Conservation (phyloP, 1,140 invertebrate genomes). For the Chrysoperla carnea region DNA sequence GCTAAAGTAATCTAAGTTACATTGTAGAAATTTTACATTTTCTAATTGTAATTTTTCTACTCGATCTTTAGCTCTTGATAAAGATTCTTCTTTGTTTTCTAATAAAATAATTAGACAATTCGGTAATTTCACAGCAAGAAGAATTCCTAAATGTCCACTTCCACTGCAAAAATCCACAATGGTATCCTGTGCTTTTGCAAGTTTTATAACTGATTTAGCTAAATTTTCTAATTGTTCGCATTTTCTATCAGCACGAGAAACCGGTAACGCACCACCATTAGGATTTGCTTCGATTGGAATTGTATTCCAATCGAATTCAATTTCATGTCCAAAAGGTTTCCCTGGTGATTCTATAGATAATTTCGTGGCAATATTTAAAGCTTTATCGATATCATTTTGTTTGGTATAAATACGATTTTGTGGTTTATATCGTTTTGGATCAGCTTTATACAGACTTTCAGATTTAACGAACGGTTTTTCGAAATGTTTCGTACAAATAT, state of each 20-base stretch:
- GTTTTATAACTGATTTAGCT: constrained; percentile 54
- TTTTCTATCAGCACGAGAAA: constrained; percentile 55
- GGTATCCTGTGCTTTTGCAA: constrained; percentile 28
- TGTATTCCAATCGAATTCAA: constrained; percentile 36
- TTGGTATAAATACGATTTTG: constrained; percentile 53
- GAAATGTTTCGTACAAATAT: not conserved
- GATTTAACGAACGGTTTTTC: not conserved
- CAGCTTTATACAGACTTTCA: constrained; percentile 56
- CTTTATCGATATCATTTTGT: constrained; percentile 51
- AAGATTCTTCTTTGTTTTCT: constrained; percentile 84
- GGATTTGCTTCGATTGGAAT: constrained; percentile 60
- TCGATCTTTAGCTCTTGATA: constrained; percentile 53
- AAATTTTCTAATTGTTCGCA: constrained; percentile 80
- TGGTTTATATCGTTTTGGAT: constrained; percentile 56
- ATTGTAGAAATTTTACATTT: constrained; percentile 72
- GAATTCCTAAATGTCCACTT: constrained; percentile 78
- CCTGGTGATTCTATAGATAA: constrained; percentile 20
- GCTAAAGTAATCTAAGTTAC: constrained; percentile 70
- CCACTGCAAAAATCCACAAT: constrained; percentile 94
- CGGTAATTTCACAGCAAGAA: constrained; percentile 65
- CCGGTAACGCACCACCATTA: constrained; percentile 58
- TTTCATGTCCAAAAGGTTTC: constrained; percentile 24
- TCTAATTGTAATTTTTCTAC: constrained; percentile 45
- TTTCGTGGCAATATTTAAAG: constrained; percentile 29
- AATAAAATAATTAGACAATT: constrained; percentile 58